These are phyloP conservation scores for Andrena bucephala DNA, from an alignment of 2,888 invertebrate species.

Conservation along the genomic window DNA sequence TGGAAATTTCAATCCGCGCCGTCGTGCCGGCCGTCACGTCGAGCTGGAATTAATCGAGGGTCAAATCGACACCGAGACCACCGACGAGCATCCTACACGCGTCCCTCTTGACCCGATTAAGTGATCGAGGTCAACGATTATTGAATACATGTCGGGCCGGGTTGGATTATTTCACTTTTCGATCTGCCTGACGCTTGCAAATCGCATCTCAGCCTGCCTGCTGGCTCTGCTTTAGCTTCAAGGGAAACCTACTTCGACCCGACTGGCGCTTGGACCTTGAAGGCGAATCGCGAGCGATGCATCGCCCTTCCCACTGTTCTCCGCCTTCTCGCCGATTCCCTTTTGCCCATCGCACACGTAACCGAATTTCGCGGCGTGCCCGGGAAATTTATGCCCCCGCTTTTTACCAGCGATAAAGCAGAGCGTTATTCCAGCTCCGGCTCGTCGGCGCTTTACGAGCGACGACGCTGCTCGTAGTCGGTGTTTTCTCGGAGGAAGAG, in stretches of 20 bases:
- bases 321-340: background rate
- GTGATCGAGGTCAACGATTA: slow-evolving; percentile 54
- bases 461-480: background rate
- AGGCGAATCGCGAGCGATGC: too few species aligned
- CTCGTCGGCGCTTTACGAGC: slow-evolving; percentile 9
- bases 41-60: slow-evolving; percentile 50
- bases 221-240: too few species aligned
- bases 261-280: too few species aligned
- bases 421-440: background rate
- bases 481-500: background rate
- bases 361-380: slow-evolving; percentile 19
- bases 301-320: background rate
- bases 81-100: slow-evolving; percentile 28
- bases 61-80: slow-evolving; percentile 24
- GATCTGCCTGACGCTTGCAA: background rate
- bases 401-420: background rate
- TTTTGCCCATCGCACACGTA: slow-evolving; percentile 14
- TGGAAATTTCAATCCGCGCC: slow-evolving; percentile 44
- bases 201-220: background rate
- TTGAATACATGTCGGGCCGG: slow-evolving; percentile 10
- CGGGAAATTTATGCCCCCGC: slow-evolving; percentile 6
- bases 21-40: slow-evolving; percentile 32
- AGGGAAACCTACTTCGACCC: too few species aligned
- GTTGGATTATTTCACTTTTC: slow-evolving; percentile 16
- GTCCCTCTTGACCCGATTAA: slow-evolving; percentile 52